Conservation (phyloP, 2,888 invertebrate genomes). For the Patella ulyssiponensis region DNA sequence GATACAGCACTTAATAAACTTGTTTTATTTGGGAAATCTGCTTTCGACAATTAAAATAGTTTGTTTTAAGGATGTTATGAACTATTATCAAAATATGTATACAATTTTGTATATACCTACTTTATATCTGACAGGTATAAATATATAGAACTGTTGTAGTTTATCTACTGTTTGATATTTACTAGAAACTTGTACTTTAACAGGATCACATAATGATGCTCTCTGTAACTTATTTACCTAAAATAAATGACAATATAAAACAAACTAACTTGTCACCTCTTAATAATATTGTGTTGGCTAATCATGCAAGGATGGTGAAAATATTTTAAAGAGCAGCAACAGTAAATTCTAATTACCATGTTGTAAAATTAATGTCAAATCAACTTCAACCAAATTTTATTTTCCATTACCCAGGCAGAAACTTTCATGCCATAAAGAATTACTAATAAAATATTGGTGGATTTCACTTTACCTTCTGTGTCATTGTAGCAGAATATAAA, state of each 20-base stretch:
- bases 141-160: conserved; percentile 93
- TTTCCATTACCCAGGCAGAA: neutral
- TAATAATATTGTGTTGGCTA: too few species aligned
- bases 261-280: too few species aligned
- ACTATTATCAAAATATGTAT: neutral
- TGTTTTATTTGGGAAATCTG: too few species aligned
- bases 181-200: conserved; percentile 93
- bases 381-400: neutral
- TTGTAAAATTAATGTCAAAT: too few species aligned
- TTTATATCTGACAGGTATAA: conserved; percentile 96
- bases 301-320: too few species aligned
- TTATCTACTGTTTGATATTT: conserved; percentile 99
- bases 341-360: too few species aligned
- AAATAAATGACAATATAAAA: neutral
- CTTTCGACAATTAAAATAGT: too few species aligned
- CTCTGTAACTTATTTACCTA: conserved; percentile 91
- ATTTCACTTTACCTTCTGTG: conserved; percentile 76
- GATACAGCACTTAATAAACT: too few species aligned
- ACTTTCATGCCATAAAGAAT: neutral
- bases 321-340: too few species aligned
- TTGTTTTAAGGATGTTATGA: too few species aligned
- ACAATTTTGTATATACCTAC: conserved; percentile 74
- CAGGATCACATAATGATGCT: conserved; percentile 93
- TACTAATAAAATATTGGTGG: neutral
- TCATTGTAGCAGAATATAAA: conserved; percentile 99